Evolutionary conservation across 2,797 vertebrate genomes (phyloP), one percentile per base, ranked within the genome.

Genomic region (Lerista edwardsae): DNA sequence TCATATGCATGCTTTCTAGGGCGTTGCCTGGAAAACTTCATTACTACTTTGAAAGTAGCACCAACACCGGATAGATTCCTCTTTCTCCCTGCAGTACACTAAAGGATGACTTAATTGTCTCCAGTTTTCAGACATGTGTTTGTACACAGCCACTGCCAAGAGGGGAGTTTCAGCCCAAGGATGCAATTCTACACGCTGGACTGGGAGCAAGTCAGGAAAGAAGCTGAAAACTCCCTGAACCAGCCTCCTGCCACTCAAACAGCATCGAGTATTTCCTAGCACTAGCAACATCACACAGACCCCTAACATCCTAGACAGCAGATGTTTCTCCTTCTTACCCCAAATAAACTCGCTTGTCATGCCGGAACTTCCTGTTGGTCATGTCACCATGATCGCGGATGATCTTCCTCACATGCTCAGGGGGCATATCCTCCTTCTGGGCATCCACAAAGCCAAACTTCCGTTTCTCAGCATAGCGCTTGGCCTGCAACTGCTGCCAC

Each of bases 341-440:
- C 65, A 99, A 95, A 85, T 99, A 99, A 31, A 99, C 99, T 9
- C 99, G 97, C 89, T 99, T 99, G 96, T 99, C 99, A 76, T 99
- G 99, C 1, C 99, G 98, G 91, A 99, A 99, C 83, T 99, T 99
- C 91, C 99, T 97, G 84, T 99, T 99, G 80, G 99, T 99, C 99
- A 99, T 99, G 93, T 99, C 99, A 21, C 99, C 99, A 57, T 99
- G 99, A 93, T 99, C 99, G 81, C 99, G 97, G 93, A 99, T 99
- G 88, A 99, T 99, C 89, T 99, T 99, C 2, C 99, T 97, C 36
- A 99, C 99, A 23, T 99, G 99, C 83, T 99, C 99, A 10, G 99
- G 99, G 0, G 99, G 99, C 99, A 99, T 99, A 92, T 99, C 99
- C 93, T 99, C 99, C 92, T 99, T 99, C 95, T 99, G 99, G 61